Base-by-base conservation (phyloP, 2,113 vertebrate species). In the Origma solitaria region DNA sequence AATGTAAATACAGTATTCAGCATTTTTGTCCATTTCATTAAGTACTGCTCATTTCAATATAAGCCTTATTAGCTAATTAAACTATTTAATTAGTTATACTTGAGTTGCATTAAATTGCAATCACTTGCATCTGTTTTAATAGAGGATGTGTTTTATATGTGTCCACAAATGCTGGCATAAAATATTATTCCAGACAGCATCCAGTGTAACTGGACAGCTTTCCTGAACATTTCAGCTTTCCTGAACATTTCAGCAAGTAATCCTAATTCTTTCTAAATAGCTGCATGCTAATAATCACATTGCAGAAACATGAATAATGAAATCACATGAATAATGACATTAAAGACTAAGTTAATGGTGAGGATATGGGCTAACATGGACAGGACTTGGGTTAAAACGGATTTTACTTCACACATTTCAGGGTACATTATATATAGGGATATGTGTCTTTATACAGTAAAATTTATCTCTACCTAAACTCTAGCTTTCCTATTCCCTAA, bases 51-150 rank as follows among this genome's bases (percentile, higher is more conserved):
- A 51, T 96, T 96, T 94, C 88, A 94, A 84, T 94, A 91, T 42
- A 93, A 96, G 56, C 69, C 82, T 82, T 95, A 94, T 94, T 96
- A 96, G 86, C 75, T 94, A 96, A 96, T 96, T 90, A 96, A 96
- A 83, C 90, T 88, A 80, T 96, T 94, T 94, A 95, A 95, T 96
- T 95, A 95, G 78, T 92, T 94, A 80, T 94, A 94, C 90, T 94
- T 86, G 90, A 92, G 42, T 76, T 75, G 42, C 84, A 96, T 95
- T 91, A 96, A 92, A 94, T 90, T 97, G 89, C 79, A 92, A 88
- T 88, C 86, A 83, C 86, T 94, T 86, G 45, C 85, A 95, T 88
- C 71, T 92, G 65, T 83, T 94, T 95, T 91, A 95, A 71, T 54
- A 88, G 70, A 68, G 23, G 33, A 68, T 4, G 2, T 94, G 56